A percentile compares a stretch with the other conserved stretches of the same genome.
Conservation (phyloP, 1,140 invertebrate species). For the Drosophila gunungcola region DNA sequence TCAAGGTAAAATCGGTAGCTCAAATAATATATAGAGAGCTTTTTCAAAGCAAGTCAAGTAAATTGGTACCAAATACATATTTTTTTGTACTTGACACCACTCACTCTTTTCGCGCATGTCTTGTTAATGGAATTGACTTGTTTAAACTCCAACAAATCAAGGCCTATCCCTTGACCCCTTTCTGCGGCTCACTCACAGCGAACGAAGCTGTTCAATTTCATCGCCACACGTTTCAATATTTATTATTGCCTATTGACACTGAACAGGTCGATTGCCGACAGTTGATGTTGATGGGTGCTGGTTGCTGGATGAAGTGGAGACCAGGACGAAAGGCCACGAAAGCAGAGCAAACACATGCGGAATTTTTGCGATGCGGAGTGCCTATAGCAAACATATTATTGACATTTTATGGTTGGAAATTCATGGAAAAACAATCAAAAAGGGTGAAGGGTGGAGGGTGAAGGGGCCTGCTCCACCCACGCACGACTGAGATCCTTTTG, state of each 20-base stretch:
- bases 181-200: conserved; percentile 12
- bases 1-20: background rate
- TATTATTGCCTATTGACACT: conserved; percentile 71
- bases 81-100: no score
- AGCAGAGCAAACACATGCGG: conserved; percentile 54
- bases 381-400: conserved; percentile 70
- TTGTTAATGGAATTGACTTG: conserved; percentile 44
- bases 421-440: conserved; percentile 66
- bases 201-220: conserved; percentile 26
- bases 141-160: conserved; percentile 50
- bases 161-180: conserved; percentile 31
- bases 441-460: conserved; percentile 24
- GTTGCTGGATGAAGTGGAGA: conserved; percentile 26
- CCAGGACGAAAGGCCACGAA: conserved; percentile 16
- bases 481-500: conserved; percentile 18
- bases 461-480: conserved; percentile 6
- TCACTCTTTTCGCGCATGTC: background rate
- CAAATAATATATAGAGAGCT: no score
- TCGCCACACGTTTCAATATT: conserved; percentile 40
- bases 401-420: conserved; percentile 72
- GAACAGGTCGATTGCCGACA: conserved; percentile 43
- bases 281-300: conserved; percentile 34
- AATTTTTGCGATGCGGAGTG: conserved; percentile 29
- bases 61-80: background rate
- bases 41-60: background rate